These are phyloP conservation scores for Rapana venosa DNA, from an alignment of 2,888 invertebrate genomes.

Conservation along the genomic window DNA sequence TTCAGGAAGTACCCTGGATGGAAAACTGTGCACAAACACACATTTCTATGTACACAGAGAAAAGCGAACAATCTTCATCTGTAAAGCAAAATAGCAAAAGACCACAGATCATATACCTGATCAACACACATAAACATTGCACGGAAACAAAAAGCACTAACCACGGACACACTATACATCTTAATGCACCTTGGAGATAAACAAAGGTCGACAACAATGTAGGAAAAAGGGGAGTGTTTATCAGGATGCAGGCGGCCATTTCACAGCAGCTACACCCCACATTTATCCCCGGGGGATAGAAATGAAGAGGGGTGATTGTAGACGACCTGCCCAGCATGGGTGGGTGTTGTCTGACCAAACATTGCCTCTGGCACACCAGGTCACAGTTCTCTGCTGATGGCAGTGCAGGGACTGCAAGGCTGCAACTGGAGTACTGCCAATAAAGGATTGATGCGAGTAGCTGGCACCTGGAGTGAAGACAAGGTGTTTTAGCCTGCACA, in stretches of 20 bases:
- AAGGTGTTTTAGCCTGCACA: neutral
- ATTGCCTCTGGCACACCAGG: neutral
- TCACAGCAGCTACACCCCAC: neutral
- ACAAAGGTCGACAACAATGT: neutral
- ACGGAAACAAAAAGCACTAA: too few species aligned
- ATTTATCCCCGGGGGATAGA: neutral
- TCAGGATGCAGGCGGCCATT: neutral
- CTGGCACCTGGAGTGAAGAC: neutral
- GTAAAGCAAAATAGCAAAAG: too few species aligned
- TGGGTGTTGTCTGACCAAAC: conserved; percentile 4
- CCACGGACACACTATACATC: too few species aligned
- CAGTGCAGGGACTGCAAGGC: neutral
- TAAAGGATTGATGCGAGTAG: neutral
- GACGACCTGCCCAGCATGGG: neutral
- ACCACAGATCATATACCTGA: too few species aligned
- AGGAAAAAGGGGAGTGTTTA: neutral
- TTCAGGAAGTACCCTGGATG: too few species aligned
- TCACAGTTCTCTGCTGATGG: neutral
- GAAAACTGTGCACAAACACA: too few species aligned
- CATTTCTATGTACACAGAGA: too few species aligned
- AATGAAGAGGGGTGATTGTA: neutral
- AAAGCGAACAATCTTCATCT: too few species aligned
- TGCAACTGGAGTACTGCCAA: neutral
- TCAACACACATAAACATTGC: too few species aligned
- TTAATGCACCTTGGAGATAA: too few species aligned